phyloP scores from a whole-genome alignment of 2,113 vertebrate species.

The Aptenodytes patagonicus region DNA sequence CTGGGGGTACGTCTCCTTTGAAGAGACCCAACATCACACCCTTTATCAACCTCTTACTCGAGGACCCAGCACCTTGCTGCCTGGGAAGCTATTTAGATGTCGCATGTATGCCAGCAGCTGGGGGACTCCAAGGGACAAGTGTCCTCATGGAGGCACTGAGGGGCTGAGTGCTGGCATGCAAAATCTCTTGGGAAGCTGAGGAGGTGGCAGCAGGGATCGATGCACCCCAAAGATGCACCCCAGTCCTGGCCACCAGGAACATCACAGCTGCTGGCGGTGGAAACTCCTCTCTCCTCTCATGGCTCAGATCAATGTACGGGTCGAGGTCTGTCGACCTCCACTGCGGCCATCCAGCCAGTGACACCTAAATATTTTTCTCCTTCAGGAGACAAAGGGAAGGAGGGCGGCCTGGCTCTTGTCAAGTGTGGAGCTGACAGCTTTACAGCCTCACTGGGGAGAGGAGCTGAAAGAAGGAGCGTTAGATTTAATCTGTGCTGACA shows the following conservation, averaged over 20 bases:
- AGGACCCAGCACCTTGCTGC: background rate
- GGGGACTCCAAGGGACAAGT: background rate
- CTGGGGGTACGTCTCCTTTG: background rate
- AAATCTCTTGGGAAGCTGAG: background rate
- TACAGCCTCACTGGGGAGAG: constrained; percentile 65
- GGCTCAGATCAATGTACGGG: background rate
- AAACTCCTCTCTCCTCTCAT: background rate
- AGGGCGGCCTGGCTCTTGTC: constrained; percentile 66
- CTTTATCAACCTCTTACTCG: background rate
- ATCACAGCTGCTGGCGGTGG: background rate
- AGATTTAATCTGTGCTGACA: constrained; percentile 77
- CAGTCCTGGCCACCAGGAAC: background rate
- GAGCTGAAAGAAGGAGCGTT: constrained; percentile 66
- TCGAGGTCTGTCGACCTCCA: background rate
- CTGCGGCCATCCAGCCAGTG: background rate
- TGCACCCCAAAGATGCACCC: background rate
- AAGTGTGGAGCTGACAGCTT: constrained; percentile 71
- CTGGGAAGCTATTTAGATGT: background rate
- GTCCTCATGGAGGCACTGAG: background rate
- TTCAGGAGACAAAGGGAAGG: constrained; percentile 56
- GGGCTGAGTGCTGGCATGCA: background rate
- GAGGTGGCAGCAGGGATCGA: background rate
- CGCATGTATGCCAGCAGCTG: background rate
- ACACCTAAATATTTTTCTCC: constrained; percentile 35
- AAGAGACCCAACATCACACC: background rate